Evolutionary conservation across 2,797 vertebrate species (phyloP), one percentile per base, ranked within the genome.

Genomic region (Enteromius treurensis): DNA sequence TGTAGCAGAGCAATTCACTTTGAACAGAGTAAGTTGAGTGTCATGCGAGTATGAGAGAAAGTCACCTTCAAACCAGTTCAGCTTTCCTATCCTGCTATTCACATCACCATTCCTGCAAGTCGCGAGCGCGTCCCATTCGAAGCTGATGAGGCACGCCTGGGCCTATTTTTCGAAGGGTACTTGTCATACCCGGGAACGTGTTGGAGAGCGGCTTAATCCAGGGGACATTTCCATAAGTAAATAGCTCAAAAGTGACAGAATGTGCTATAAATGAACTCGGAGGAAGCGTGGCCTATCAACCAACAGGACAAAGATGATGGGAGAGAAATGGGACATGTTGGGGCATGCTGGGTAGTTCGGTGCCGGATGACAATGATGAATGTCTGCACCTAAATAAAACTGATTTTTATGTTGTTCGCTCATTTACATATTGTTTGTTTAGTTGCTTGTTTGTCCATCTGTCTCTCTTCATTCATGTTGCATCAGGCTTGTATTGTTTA

Each of bases 291-390:
- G 92, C 93, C 93, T 92, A 91, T 94, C 94, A 92, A 83, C 91
- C 80, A 42, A 87, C 87, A 55, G 88, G 90, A 91, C 85, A 84
- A 91, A 90, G 92, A 89, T 91, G 90, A 91, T 91, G 89, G 91
- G 90, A 85, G 86, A 89, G 93, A 94, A 95, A 94, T 93, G 93
- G 94, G 92, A 95, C 93, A 89, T 92, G 93, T 93, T 93, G 88
- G 91, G 92, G 89, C 93, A 91, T 55, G 81, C 91, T 89, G 88
- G 91, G 90, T 93, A 92, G 88, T 90, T 93, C 89, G 91, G 88
- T 90, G 86, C 88, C 82, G 80, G 83, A 89, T 95, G 95, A 95
- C 94, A 96, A 90, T 95, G 95, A 96, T 95, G 91, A 94, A 95
- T 96, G 94, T 90, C 91, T 86, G 89, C 90, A 90, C 89, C 84